phyloP scores from a whole-genome alignment of 2,888 invertebrate genomes.

The Hemaris fuciformis region DNA sequence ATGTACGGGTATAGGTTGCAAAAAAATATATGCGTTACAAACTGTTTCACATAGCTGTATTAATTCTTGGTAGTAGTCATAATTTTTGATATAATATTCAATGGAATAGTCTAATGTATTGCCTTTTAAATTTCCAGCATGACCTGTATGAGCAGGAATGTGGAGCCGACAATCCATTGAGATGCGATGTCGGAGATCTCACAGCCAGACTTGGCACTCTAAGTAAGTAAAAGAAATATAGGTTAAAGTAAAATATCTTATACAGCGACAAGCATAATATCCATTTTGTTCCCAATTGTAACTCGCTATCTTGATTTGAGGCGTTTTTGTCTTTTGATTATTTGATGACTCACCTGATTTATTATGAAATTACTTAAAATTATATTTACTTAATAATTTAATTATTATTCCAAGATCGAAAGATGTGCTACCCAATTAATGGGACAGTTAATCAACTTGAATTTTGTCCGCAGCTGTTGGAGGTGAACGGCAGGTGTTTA shows the following conservation, averaged over 20 bases:
- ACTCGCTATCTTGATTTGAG: no score
- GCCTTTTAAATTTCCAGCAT: slow-evolving; percentile 72
- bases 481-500: slow-evolving; percentile 86
- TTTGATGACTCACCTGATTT: no score
- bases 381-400: no score
- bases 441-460: neutral
- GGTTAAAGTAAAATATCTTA: no score
- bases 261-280: neutral
- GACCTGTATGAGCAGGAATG: slow-evolving; percentile 94
- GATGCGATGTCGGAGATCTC: slow-evolving; percentile 95
- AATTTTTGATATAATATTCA: neutral
- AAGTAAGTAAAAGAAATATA: slow-evolving; percentile 57
- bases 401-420: neutral
- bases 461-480: slow-evolving; percentile 84
- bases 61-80: no score
- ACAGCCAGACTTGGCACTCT: slow-evolving; percentile 92
- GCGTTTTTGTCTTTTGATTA: no score
- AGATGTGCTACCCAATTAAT: neutral
- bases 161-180: slow-evolving; percentile 91
- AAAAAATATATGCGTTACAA: no score
- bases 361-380: neutral
- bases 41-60: no score
- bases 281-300: no score
- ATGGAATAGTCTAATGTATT: neutral
- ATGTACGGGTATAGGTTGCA: no score